These are phyloP conservation scores for Ceratoteleas bidentatus DNA, from an alignment of 1,140 invertebrate species.

Conservation along the genomic window DNA sequence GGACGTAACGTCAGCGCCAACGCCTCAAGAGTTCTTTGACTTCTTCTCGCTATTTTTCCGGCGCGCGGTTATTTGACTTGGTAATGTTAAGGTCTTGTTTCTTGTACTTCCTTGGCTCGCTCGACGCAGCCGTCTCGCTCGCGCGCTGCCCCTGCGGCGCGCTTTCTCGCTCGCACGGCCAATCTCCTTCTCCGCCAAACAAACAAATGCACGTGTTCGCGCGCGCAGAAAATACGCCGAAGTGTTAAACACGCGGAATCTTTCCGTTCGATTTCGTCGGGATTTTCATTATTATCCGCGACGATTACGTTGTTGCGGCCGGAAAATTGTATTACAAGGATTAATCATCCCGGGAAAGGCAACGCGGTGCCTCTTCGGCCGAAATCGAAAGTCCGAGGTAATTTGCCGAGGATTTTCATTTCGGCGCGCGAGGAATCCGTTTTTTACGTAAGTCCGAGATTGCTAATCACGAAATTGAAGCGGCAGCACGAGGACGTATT, in stretches of 20 bases:
- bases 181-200: slow-evolving; percentile 47
- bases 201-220: slow-evolving; percentile 65
- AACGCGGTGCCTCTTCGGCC: background rate
- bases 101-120: slow-evolving; percentile 54
- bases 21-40: slow-evolving; percentile 73
- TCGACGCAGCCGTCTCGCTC: background rate
- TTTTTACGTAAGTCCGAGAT: background rate
- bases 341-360: slow-evolving; percentile 20
- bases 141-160: slow-evolving; percentile 10
- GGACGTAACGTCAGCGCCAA: slow-evolving; percentile 48
- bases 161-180: slow-evolving; percentile 15
- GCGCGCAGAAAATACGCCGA: slow-evolving; percentile 48
- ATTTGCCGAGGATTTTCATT: slow-evolving; percentile 10
- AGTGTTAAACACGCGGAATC: slow-evolving; percentile 39
- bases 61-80: slow-evolving; percentile 78
- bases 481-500: background rate
- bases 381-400: slow-evolving; percentile 32
- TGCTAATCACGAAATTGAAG: too few relatives aligned
- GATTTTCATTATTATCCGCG: slow-evolving; percentile 49
- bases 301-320: slow-evolving; percentile 27
- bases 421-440: background rate
- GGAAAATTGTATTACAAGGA: slow-evolving; percentile 27
- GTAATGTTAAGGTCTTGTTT: slow-evolving; percentile 78
- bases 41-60: slow-evolving; percentile 75
- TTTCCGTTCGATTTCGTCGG: slow-evolving; percentile 40